These are phyloP conservation scores for Argya squamiceps DNA, from an alignment of 2,797 vertebrate species.

Conservation along the genomic window DNA sequence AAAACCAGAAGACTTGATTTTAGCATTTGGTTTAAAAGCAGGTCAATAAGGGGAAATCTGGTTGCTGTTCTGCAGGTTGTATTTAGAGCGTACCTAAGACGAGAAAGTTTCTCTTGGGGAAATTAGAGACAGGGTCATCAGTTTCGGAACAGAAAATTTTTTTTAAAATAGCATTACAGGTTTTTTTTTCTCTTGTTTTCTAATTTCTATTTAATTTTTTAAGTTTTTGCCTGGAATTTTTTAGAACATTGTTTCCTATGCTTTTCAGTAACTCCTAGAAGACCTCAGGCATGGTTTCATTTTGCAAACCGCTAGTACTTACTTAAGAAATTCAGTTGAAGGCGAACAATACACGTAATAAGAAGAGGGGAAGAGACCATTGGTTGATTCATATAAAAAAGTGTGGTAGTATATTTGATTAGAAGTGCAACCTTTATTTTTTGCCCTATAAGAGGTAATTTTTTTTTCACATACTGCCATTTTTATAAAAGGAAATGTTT, in stretches of 20 bases:
- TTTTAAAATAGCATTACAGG: not conserved
- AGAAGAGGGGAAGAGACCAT: not conserved
- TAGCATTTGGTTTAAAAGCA: not conserved
- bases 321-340: not conserved
- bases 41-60: not conserved
- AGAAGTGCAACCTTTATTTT: not conserved
- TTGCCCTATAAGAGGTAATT: not conserved
- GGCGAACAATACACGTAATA: not conserved
- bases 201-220: not conserved
- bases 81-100: not conserved
- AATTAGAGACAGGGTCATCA: not conserved
- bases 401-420: not conserved
- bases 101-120: not conserved
- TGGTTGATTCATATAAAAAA: not conserved
- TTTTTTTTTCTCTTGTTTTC: not conserved
- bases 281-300: not conserved
- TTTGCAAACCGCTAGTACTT: not conserved
- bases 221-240: not conserved
- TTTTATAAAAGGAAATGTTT: not conserved
- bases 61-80: not conserved
- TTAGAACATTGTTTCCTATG: not conserved
- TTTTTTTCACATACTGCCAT: not conserved
- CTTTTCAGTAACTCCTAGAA: not conserved
- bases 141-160: not conserved
- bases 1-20: not conserved